Evolutionary conservation across 2,888 invertebrate genomes (phyloP), one percentile per base, ranked within the genome.

Genomic region (Andrena camellia): DNA sequence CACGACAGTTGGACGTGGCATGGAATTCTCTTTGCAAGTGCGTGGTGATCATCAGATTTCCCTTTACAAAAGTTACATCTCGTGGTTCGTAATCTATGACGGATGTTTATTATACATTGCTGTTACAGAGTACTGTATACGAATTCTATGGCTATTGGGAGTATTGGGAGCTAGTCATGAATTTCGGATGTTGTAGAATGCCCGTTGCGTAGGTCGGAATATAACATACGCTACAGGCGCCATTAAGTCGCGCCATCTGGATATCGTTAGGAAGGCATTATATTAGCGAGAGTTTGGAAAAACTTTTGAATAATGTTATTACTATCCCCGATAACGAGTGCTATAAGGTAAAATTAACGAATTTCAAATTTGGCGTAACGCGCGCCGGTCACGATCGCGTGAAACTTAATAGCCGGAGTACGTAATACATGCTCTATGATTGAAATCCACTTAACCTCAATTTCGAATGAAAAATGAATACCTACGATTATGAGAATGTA

Each of bases 231-330:
- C 77, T 78, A 78, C 75, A 72, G 87, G 89, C 89, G 91, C 90
- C 90, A 91, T 91, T 91, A 78, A 74, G 71, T 87, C 75, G 89
- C 92, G 92, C 92, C 92, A 92, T 92, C 92, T 92, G 90, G 92
- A 90, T 86, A 88, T 79, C 79, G 82, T 84, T 72, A 78, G 59
- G 62, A 89, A 87, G 89, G 89, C 90, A 90, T 89, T 82, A 86
- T 83, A 76, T 87, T 85, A 87, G 84, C 80, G 71, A 88, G 83
- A 87, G 86, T 88, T 89, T 88, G 84, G 88, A 89, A 89, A 90
- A 88, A 88, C 87, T 87, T 87, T 87, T 85, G 86, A 88, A 88
- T 86, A 88, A 88, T 84, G 84, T 84, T 89, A 84, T 76, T 85
- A 71, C 76, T 76, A 50, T 71, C 60, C 48, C 63, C 7, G 29